phyloP scores from a whole-genome alignment of 2,888 invertebrate species.

The Agrochola circellaris region DNA sequence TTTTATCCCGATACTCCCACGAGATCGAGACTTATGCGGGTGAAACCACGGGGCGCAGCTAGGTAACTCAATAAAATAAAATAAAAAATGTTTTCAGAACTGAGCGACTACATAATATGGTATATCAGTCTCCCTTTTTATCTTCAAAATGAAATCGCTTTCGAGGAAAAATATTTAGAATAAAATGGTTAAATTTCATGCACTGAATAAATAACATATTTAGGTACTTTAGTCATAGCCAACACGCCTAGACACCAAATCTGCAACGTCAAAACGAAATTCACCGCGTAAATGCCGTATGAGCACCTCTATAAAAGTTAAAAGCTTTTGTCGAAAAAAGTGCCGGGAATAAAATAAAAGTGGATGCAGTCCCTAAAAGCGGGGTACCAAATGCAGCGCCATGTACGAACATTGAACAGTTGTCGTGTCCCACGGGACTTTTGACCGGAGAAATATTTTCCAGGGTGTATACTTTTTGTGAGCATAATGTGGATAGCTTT shows the following conservation, averaged over 20 bases:
- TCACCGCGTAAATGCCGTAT: conserved; percentile 81
- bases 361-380: conserved; percentile 82
- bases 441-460: conserved; percentile 80
- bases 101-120: neutral
- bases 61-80: too few relatives aligned
- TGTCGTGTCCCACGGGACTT: conserved; percentile 83
- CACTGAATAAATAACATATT: neutral
- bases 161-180: neutral
- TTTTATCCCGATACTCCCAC: too few relatives aligned
- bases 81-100: too few relatives aligned
- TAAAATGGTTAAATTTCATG: neutral
- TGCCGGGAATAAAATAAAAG: conserved; percentile 81
- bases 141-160: neutral
- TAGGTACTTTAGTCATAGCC: neutral
- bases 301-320: conserved; percentile 86
- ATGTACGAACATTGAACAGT: conserved; percentile 77
- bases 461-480: conserved; percentile 61
- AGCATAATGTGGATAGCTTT: conserved; percentile 72
- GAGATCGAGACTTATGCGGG: too few relatives aligned
- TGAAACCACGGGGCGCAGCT: too few relatives aligned
- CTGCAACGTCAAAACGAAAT: conserved; percentile 70
- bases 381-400: conserved; percentile 76
- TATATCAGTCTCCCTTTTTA: neutral
- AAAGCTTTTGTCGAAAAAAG: conserved; percentile 88
- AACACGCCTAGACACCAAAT: conserved; percentile 27